These are phyloP conservation scores for Rosalia funebris DNA, from an alignment of 2,888 invertebrate species.

Conservation along the genomic window DNA sequence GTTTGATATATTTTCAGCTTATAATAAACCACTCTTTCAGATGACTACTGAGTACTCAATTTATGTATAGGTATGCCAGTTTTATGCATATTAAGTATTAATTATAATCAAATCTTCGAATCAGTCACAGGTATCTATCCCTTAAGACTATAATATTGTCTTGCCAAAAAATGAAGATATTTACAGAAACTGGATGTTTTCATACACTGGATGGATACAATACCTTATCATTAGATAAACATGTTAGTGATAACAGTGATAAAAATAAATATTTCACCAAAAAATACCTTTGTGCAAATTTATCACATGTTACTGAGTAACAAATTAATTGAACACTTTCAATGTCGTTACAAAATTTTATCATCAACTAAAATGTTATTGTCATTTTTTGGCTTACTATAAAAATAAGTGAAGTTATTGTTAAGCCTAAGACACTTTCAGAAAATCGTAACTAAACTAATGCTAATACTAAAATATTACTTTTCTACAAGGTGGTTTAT, in stretches of 20 bases:
- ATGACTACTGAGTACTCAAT: no score
- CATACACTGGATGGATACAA: neutral
- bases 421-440: constrained; percentile 32
- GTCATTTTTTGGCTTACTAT: constrained; percentile 32
- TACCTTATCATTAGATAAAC: constrained; percentile 5
- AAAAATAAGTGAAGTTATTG: constrained; percentile 29
- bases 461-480: neutral
- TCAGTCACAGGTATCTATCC: neutral
- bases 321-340: constrained; percentile 30
- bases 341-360: constrained; percentile 9
- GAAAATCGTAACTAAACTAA: constrained; percentile 5
- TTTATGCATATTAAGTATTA: no score
- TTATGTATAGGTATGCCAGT: no score
- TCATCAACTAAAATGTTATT: constrained; percentile 31
- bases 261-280: neutral
- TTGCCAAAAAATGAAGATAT: neutral
- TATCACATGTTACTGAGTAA: constrained; percentile 43
- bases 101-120: no score
- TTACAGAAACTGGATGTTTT: neutral
- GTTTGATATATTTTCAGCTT: neutral
- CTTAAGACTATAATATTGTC: neutral
- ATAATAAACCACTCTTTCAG: neutral
- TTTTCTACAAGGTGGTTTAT: neutral
- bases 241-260: neutral
- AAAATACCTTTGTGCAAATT: constrained; percentile 42